These are phyloP conservation scores for Epinotia bilunana DNA, from an alignment of 2,888 invertebrate species.

Conservation along the genomic window DNA sequence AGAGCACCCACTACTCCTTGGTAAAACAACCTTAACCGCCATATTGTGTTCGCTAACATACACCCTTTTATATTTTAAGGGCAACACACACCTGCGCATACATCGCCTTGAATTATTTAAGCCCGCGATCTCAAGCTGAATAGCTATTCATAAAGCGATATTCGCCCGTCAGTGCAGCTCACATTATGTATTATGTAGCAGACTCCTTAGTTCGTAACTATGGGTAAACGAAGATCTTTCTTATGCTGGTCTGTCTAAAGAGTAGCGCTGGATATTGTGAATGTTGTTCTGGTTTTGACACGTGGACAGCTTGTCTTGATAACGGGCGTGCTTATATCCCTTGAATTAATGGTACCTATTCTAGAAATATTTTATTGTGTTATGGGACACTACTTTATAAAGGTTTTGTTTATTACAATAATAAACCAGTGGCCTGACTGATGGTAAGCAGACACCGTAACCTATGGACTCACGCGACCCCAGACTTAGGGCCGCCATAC, in stretches of 20 bases:
- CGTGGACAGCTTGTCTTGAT: slow-evolving; percentile 16
- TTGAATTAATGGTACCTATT: slow-evolving; percentile 9
- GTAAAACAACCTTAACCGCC: background rate
- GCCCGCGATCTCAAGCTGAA: slow-evolving; percentile 18
- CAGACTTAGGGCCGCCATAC: no score
- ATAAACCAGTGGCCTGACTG: no score
- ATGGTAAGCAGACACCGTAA: no score
- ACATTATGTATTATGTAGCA: background rate
- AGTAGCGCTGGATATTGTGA: background rate
- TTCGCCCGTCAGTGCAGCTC: background rate
- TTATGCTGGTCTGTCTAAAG: slow-evolving; percentile 1
- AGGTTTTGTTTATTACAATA: background rate
- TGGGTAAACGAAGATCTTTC: background rate
- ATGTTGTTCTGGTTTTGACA: slow-evolving; percentile 1
- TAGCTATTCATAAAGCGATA: slow-evolving; percentile 2
- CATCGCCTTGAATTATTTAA: slow-evolving; percentile 26
- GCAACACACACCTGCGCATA: slow-evolving; percentile 30
- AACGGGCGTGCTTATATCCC: background rate
- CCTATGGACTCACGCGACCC: no score
- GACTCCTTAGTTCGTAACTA: background rate
- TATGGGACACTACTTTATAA: background rate
- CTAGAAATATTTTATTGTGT: slow-evolving; percentile 3
- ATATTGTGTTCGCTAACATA: background rate
- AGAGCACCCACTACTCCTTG: slow-evolving; percentile 14
- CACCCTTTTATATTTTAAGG: background rate